Evolutionary conservation across 2,797 vertebrate species (phyloP), one percentile per base, ranked within the genome.

Genomic region (Coendou prehensilis): DNA sequence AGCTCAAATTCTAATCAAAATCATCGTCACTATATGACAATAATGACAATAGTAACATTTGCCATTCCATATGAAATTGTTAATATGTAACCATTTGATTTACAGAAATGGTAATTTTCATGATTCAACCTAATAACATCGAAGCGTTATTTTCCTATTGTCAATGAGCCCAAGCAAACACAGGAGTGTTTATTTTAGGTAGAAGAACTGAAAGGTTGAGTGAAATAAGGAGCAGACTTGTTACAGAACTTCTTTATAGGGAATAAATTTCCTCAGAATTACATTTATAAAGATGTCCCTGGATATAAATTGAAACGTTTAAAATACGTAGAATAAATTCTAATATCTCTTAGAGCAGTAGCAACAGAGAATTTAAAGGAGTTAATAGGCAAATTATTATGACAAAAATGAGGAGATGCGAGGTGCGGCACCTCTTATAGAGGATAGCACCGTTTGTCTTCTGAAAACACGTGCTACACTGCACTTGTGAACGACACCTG

Each of bases 1-100:
- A 75, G 56, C 18, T 94, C 82, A 91, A 91, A 85, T 4, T 61
- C 45, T 71, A 52, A 81, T 76, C 33, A 93, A 88, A 94, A 71
- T 6, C 33, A 20, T 2, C 47, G 57, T 61, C 13, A 0, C 50
- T 81, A 18, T 18, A 37, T 63, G 80, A 90, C 37, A 87, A 69
- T 61, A 83, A 59, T 45, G 2, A 71, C 37, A 92, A 52, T 33
- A 64, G 82, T 23, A 63, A 57, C 54, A 23, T 52, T 50, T 63
- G 20, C 82, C 89, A 26, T 45, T 82, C 50, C 15, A 73, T 73
- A 15, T n/a, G 82, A 84, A 92, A 69, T 92, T 61, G 18, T 30
- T 91, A 93, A 93, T 75, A 79, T 50, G 76, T 20, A 69, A 84
- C 37, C 22, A 76, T 75, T 71, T 56, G 45, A 63, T 5, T 33